Evolutionary conservation across 2,113 vertebrate genomes (phyloP).

Genomic region (Pterophyllum scalare): DNA sequence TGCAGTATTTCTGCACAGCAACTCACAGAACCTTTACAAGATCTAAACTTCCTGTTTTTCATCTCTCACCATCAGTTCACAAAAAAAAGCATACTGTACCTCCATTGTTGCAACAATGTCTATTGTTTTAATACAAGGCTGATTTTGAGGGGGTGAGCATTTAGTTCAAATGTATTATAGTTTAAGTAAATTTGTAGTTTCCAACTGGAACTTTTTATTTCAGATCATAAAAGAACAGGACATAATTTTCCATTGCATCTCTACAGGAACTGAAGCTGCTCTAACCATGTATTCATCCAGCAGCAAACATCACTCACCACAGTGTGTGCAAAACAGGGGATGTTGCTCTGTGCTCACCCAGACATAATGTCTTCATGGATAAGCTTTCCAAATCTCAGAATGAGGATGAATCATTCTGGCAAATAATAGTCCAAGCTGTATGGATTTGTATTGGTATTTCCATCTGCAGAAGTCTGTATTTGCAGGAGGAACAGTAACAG

Average conservation of each 20-base stretch:
- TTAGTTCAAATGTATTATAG: background rate
- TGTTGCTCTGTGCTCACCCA: background rate
- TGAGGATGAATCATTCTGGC: background rate
- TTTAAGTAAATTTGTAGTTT: background rate
- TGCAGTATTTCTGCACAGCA: background rate
- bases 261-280: background rate
- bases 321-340: background rate
- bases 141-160: background rate
- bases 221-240: background rate
- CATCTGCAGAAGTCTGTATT: background rate
- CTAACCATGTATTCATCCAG: background rate
- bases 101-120: background rate
- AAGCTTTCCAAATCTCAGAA: background rate
- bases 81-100: background rate
- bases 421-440: background rate
- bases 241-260: background rate
- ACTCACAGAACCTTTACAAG: background rate
- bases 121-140: background rate
- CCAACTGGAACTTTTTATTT: background rate
- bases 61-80: rapidly evolving
- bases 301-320: background rate
- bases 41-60: no score
- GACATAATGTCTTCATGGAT: background rate
- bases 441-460: background rate
- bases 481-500: background rate